Conservation (phyloP, 2,888 invertebrate species). For the Eustalomyia histrio region DNA sequence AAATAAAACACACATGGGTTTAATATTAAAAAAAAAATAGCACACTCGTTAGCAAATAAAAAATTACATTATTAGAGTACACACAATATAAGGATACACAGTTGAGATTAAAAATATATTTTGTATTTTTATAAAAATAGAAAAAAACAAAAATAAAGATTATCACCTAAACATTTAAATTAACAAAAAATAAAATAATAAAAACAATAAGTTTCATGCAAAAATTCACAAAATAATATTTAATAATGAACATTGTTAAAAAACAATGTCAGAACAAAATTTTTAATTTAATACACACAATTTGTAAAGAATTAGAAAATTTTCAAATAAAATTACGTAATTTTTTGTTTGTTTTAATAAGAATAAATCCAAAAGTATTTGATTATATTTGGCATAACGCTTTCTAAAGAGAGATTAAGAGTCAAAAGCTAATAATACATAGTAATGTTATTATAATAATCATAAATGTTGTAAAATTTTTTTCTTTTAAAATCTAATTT, state of each 20-base stretch:
- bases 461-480: conserved; percentile 34
- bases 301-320: conserved; percentile 36
- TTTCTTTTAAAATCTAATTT: conserved; percentile 50
- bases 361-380: conserved; percentile 43
- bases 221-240: conserved; percentile 5
- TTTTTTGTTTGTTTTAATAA: conserved; percentile 17
- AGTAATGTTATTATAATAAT: conserved; percentile 24
- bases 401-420: conserved; percentile 40
- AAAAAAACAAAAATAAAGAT: background rate
- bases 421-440: conserved; percentile 48
- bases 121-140: background rate
- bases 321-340: conserved; percentile 33
- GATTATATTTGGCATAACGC: conserved; percentile 57
- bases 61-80: conserved; percentile 12
- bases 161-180: background rate
- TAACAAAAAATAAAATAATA: too few species aligned
- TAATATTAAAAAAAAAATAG: conserved; percentile 49
- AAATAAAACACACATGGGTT: conserved; percentile 33
- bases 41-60: conserved; percentile 46
- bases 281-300: conserved; percentile 25
- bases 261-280: conserved; percentile 11
- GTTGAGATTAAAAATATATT: conserved; percentile 21
- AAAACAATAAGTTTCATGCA: too few species aligned
- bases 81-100: conserved; percentile 42
- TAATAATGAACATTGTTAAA: background rate